Evolutionary conservation across 2,888 invertebrate genomes (phyloP), one percentile per base, ranked within the genome.

Genomic region (Dusona sp.): DNA sequence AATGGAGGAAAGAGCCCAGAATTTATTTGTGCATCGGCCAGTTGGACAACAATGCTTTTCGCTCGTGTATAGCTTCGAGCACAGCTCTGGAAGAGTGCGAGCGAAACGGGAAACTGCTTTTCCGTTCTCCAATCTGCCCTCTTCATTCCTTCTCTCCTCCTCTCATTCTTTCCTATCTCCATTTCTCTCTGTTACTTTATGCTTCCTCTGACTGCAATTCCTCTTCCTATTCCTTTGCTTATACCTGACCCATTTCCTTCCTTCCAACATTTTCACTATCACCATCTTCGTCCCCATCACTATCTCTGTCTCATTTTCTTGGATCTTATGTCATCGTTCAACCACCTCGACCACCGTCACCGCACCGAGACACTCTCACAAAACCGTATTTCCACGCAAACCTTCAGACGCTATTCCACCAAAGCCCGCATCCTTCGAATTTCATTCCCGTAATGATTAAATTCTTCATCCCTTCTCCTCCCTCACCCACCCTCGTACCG

Each of bases 391-490:
- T 57, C 70, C 81, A 73, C 85, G 65, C 68, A 79, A 80, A 83
- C 77, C 84, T 70, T 61, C 78, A 70, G 74, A 73, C 84, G 86
- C 87, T 83, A 85, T 87, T 87, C 87, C 74, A 87, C 88, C 85
- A 88, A 88, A 81, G 83, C 70, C 36, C 51, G 84, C 86, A 88
- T 89, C 89, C 88, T 87, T 88, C 88, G 88, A 88, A 89, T 89
- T 89, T 89, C 87, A 88, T 89, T 87, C 84, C 84, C 79, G 88
- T 88, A 89, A 89, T 89, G 89, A 89, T 89, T 88, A 89, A 88
- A 89, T 89, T 88, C 89, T 89, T 88, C 86, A 67, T 67, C 67
- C 67, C 33, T 67, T 36, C 67, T 67, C 29, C 61, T 61, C 29
- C 61, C 61, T 0, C 19, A 11, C 16, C 6, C 4, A 29, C 29